These are phyloP conservation scores for Propithecus perrieri DNA, from an alignment of 2,797 vertebrate species.

Conservation along the genomic window DNA sequence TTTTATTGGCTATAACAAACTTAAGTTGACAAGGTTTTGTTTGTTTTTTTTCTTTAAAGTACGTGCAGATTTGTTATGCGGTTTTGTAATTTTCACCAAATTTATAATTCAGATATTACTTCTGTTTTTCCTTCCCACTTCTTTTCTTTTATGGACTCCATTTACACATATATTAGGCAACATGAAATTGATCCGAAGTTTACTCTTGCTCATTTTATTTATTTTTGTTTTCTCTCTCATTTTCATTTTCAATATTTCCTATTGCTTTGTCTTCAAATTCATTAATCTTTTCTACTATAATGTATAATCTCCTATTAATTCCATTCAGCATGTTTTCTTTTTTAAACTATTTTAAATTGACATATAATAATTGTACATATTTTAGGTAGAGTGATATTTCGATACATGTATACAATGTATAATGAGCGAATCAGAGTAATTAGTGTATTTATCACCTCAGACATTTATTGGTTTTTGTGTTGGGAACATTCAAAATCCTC, in stretches of 20 bases:
- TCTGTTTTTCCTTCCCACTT: not conserved
- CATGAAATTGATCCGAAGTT: not conserved
- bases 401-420: not conserved
- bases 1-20: not conserved
- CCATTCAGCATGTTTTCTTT: not conserved
- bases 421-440: not conserved
- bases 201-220: not conserved
- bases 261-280: not conserved
- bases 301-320: not conserved
- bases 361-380: not conserved
- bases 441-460: not conserved
- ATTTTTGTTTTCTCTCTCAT: not conserved
- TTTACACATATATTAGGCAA: not conserved
- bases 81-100: not conserved
- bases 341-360: not conserved
- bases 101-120: not conserved
- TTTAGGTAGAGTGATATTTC: not conserved
- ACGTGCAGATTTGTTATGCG: not conserved
- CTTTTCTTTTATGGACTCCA: not conserved
- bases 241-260: constrained; percentile 45
- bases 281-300: not conserved
- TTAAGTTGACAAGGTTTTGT: not conserved
- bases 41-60: constrained; percentile 9
- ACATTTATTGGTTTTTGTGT: not conserved
- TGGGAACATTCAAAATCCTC: not conserved